Evolutionary conservation across 1,140 invertebrate genomes (phyloP).

Genomic region (Bombus picipes): DNA sequence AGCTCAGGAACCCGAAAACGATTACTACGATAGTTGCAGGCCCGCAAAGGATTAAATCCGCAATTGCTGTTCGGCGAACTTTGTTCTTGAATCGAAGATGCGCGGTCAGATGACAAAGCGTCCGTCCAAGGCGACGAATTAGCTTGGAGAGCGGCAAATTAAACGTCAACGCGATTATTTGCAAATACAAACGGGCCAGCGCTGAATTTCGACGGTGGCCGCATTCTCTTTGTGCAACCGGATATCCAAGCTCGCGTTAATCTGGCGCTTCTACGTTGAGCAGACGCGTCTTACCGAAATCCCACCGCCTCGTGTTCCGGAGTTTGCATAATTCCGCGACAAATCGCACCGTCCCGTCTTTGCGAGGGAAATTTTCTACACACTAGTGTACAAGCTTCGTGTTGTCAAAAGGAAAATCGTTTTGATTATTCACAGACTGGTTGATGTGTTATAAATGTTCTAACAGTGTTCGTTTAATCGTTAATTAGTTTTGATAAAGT

Average conservation of each 20-base stretch:
- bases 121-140: constrained; percentile 44
- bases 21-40: no score
- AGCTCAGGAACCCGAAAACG: no score
- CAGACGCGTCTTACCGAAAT: constrained; percentile 56
- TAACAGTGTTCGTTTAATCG: no score
- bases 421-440: not conserved
- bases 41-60: no score
- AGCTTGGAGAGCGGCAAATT: constrained; percentile 54
- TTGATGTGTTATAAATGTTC: no score
- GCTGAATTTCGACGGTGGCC: constrained; percentile 59
- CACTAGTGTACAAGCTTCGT: not conserved
- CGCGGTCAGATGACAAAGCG: constrained; percentile 16
- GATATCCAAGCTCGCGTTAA: constrained; percentile 63
- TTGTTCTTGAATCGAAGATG: not conserved
- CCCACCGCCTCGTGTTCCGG: constrained; percentile 52
- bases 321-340: constrained; percentile 60
- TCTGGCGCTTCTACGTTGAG: constrained; percentile 56
- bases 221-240: constrained; percentile 66
- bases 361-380: constrained; percentile 3
- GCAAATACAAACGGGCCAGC: constrained; percentile 26
- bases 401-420: not conserved
- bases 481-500: no score
- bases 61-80: not conserved
- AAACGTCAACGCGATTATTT: constrained; percentile 65
- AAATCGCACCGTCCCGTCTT: constrained; percentile 43